A percentile compares a stretch with the other conserved stretches of the same genome.
Conservation (phyloP, 1,140 invertebrate species). For the Notospermus geniculatus region DNA sequence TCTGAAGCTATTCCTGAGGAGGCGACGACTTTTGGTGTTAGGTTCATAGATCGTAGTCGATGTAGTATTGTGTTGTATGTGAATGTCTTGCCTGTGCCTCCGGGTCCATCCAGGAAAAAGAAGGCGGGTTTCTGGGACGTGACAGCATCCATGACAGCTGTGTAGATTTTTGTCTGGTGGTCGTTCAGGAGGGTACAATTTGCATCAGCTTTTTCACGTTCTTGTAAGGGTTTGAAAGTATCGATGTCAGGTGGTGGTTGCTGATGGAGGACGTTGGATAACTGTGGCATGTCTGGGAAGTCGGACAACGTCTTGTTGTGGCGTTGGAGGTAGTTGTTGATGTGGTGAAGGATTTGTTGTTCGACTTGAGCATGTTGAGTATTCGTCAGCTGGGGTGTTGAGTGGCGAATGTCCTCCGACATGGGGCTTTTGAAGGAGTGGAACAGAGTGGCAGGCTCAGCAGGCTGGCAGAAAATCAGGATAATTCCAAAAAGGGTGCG, state of each 20-base stretch:
- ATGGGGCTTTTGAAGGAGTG: neutral
- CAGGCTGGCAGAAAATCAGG: slow-evolving; percentile 2
- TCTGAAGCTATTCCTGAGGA: neutral
- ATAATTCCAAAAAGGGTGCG: neutral
- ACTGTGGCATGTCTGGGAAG: neutral
- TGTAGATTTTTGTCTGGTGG: neutral
- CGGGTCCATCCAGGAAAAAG: no score
- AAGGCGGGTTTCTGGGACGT: neutral
- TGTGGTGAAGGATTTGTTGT: neutral
- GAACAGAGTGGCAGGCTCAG: neutral
- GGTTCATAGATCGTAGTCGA: neutral
- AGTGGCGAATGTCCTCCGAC: neutral
- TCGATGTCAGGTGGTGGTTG: neutral
- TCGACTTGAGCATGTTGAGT: no score
- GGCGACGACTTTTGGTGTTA: neutral
- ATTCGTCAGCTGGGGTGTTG: neutral
- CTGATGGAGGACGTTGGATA: neutral
- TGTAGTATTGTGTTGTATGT: neutral
- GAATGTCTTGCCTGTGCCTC: neutral
- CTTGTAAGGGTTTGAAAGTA: neutral
- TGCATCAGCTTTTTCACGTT: neutral
- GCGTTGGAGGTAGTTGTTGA: neutral
- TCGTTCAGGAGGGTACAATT: slow-evolving; percentile 4
- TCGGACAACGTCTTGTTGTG: neutral
- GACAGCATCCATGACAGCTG: neutral